Evolutionary conservation across 1,140 invertebrate genomes (phyloP).

Genomic region (Papilio xuthus): DNA sequence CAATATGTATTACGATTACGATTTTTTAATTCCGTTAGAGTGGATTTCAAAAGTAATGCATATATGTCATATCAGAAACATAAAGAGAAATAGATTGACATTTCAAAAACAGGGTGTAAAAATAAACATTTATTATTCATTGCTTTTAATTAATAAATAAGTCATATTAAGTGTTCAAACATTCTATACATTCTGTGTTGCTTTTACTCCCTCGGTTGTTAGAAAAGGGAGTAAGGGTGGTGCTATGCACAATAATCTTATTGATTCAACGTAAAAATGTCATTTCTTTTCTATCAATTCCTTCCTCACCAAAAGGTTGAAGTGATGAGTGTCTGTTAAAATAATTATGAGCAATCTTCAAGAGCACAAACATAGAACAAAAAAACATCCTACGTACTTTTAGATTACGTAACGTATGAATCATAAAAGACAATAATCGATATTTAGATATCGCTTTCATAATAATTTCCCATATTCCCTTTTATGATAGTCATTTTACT

Average conservation of each 20-base stretch:
- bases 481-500: neutral
- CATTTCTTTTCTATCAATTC: neutral
- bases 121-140: too few relatives aligned
- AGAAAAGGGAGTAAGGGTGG: neutral
- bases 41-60: neutral
- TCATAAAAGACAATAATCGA: neutral
- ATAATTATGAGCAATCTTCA: neutral
- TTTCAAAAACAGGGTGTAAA: too few relatives aligned
- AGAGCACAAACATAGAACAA: neutral
- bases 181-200: neutral
- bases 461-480: neutral
- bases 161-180: neutral
- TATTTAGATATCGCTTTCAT: neutral
- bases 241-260: neutral
- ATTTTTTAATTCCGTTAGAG: neutral
- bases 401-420: neutral
- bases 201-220: neutral
- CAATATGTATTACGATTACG: neutral
- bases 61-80: too few relatives aligned
- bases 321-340: neutral
- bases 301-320: neutral
- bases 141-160: too few relatives aligned
- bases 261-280: neutral
- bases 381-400: neutral
- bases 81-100: too few relatives aligned